Evolutionary conservation across 1,140 invertebrate genomes (phyloP).

Genomic region (Cylas formicarius): DNA sequence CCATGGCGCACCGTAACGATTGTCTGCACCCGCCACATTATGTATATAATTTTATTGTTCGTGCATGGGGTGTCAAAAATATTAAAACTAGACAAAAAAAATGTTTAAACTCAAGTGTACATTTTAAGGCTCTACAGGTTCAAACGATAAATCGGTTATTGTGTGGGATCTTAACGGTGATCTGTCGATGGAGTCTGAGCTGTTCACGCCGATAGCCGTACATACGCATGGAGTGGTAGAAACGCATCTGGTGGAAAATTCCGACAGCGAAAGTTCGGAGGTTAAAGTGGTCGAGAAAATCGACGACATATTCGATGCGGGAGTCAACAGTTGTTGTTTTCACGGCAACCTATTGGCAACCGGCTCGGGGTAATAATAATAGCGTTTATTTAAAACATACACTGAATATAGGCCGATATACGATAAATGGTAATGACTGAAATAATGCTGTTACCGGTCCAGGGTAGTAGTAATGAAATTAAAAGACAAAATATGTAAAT

Average conservation of each 20-base stretch:
- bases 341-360: slow-evolving; percentile 46
- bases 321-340: slow-evolving; percentile 54
- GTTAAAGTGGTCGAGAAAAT: slow-evolving; percentile 46
- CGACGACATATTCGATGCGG: slow-evolving; percentile 45
- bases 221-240: slow-evolving; percentile 36
- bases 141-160: slow-evolving; percentile 63
- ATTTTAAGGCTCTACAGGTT: slow-evolving; percentile 49
- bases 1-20: too few relatives aligned
- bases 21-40: too few relatives aligned
- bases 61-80: too few relatives aligned
- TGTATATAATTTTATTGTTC: too few relatives aligned
- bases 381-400: neutral
- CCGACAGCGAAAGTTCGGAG: slow-evolving; percentile 40
- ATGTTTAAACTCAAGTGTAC: slow-evolving; percentile 10
- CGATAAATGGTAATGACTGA: neutral
- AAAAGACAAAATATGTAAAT: too few relatives aligned
- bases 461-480: too few relatives aligned
- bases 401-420: neutral
- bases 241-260: slow-evolving; percentile 42
- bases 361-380: slow-evolving; percentile 46
- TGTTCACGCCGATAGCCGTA: slow-evolving; percentile 31
- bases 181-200: slow-evolving; percentile 44
- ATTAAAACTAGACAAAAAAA: too few relatives aligned
- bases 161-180: slow-evolving; percentile 56
- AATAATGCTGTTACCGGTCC: too few relatives aligned